These are phyloP conservation scores for Myotis yumanensis DNA, from an alignment of 2,113 vertebrate genomes.

Conservation along the genomic window DNA sequence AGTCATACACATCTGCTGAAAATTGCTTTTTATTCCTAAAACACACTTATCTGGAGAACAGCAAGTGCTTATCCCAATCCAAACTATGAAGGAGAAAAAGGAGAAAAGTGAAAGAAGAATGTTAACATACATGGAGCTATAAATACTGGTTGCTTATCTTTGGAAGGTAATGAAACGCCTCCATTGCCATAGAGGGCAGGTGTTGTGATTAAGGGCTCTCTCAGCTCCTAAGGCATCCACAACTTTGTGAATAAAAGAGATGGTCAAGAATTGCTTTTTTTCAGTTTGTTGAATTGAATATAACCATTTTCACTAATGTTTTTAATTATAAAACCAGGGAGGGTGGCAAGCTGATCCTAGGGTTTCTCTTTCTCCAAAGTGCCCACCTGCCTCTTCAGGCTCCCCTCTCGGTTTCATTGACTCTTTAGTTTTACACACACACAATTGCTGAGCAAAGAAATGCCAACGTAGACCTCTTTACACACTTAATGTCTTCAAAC, in stretches of 20 bases:
- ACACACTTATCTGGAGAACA: not conserved
- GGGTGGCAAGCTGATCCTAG: not conserved
- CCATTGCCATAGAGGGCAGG: not conserved
- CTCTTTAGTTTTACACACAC: not conserved
- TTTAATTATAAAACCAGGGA: not conserved
- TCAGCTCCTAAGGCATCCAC: not conserved
- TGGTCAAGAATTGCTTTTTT: not conserved
- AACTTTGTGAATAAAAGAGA: not conserved
- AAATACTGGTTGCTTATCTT: not conserved
- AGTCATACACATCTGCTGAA: not conserved
- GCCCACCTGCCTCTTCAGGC: not conserved
- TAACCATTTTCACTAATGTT: not conserved
- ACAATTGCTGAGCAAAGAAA: not conserved
- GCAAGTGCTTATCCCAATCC: not conserved
- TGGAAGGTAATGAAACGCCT: not conserved
- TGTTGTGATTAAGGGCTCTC: not conserved
- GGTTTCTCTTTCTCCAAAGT: not conserved
- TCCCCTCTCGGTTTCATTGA: no score
- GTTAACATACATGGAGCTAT: not conserved
- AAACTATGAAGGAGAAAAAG: not conserved
- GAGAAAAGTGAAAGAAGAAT: not conserved
- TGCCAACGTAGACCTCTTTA: rapidly evolving
- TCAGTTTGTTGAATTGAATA: not conserved
- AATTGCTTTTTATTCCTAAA: not conserved
- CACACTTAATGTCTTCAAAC: not conserved